phyloP scores from a whole-genome alignment of 2,888 invertebrate genomes.

The Busseola fusca region DNA sequence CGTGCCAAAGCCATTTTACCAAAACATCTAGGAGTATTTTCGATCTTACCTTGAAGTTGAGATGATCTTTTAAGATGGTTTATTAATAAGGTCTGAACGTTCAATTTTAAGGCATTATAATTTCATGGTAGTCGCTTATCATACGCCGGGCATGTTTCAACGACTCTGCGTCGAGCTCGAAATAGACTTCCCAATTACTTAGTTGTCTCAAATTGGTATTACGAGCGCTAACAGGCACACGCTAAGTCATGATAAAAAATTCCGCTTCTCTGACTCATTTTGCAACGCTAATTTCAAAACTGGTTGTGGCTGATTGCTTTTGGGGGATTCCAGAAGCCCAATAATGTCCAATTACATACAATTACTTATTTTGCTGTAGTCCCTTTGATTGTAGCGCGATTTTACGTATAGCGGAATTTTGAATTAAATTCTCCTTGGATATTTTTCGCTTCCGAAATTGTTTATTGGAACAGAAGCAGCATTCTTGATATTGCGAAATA shows the following conservation, averaged over 20 bases:
- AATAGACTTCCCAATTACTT: slow-evolving; percentile 59
- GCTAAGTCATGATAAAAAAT: slow-evolving; percentile 45
- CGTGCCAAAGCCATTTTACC: slow-evolving; percentile 52
- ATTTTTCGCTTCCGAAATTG: slow-evolving; percentile 29
- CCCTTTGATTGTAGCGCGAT: slow-evolving; percentile 21
- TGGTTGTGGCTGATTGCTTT: slow-evolving; percentile 44
- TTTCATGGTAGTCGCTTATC: slow-evolving; percentile 57
- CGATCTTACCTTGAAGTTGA: slow-evolving; percentile 42
- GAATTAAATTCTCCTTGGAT: slow-evolving; percentile 6
- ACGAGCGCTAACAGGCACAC: slow-evolving; percentile 39
- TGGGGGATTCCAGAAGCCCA: slow-evolving; percentile 46
- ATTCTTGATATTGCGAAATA: slow-evolving; percentile 42
- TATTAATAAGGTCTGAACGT: slow-evolving; percentile 38
- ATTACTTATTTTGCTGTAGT: slow-evolving; percentile 12
- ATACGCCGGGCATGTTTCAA: slow-evolving; percentile 60
- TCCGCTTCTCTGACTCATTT: slow-evolving; percentile 49
- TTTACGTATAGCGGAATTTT: slow-evolving; percentile 17
- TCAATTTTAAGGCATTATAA: slow-evolving; percentile 53
- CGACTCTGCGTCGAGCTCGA: slow-evolving; percentile 49
- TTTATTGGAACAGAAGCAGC: slow-evolving; percentile 30
- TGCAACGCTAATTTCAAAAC: slow-evolving; percentile 48
- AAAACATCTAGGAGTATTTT: slow-evolving; percentile 49
- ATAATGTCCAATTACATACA: slow-evolving; percentile 21
- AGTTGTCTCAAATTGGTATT: slow-evolving; percentile 52
- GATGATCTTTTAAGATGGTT: slow-evolving; percentile 31